Percentiles rank a stretch among this genome's conserved stretches.
These are phyloP conservation scores for Prenolepis imparis DNA, from an alignment of 2,888 invertebrate genomes.

Conservation along the genomic window DNA sequence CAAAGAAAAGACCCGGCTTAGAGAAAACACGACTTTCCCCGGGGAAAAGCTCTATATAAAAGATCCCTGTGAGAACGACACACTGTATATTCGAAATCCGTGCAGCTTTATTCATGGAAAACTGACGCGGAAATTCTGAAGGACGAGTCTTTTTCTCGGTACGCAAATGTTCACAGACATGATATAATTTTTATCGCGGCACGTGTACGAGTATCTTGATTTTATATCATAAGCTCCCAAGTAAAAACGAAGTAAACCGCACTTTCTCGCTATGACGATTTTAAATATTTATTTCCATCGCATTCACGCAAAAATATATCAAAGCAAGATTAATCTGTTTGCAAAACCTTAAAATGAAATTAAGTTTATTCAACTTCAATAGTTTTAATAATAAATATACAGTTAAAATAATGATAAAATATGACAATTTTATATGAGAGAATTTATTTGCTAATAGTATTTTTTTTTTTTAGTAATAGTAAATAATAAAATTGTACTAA, in stretches of 20 bases:
- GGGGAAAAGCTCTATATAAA: not conserved
- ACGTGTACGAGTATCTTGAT: constrained; percentile 1
- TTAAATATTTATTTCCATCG: constrained; percentile 19
- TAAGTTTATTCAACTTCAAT: constrained; percentile 11
- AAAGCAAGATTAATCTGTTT: not conserved
- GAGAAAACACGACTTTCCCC: not conserved
- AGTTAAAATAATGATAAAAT: not conserved
- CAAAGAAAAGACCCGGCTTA: not conserved
- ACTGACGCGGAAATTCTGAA: constrained; percentile 17
- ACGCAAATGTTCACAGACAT: constrained; percentile 17
- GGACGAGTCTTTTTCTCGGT: not conserved
- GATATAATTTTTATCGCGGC: constrained; percentile 19
- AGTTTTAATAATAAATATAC: not conserved
- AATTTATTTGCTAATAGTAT: not conserved
- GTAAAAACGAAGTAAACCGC: not conserved
- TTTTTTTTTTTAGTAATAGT: not conserved
- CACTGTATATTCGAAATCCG: not conserved
- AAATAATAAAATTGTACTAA: not conserved
- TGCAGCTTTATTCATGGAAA: not conserved
- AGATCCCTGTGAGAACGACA: not conserved
- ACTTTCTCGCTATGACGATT: not conserved
- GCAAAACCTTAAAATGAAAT: not conserved
- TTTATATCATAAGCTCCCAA: constrained; percentile 22
- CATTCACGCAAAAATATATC: not conserved
- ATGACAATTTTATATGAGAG: not conserved